phyloP scores from a whole-genome alignment of 2,888 invertebrate species.

The Pristionchus maxplancki region DNA sequence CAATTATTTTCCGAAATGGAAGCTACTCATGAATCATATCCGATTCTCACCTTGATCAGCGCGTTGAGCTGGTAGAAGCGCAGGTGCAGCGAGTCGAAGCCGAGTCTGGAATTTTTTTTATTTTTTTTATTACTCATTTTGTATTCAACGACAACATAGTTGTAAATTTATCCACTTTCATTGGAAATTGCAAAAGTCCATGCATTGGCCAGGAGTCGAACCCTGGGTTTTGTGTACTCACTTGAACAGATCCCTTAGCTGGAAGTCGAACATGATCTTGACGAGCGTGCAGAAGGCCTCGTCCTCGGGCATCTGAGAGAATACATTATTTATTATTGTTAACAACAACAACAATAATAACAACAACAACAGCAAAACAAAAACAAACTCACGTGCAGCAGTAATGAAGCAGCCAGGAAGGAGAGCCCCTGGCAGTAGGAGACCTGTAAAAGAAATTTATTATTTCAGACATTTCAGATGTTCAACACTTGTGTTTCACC shows the following conservation, averaged over 20 bases:
- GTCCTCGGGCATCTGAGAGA: slow-evolving; percentile 95
- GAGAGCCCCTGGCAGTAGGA: slow-evolving; percentile 99
- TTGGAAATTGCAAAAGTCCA: no score
- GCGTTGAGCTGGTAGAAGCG: slow-evolving; percentile 94
- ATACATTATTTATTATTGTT: neutral
- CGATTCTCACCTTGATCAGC: slow-evolving; percentile 86
- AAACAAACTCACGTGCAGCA: slow-evolving; percentile 87
- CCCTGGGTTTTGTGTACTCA: no score
- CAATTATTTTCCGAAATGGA: no score
- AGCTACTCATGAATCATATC: no score
- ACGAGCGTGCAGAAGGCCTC: slow-evolving; percentile 98
- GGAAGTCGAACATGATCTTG: slow-evolving; percentile 96
- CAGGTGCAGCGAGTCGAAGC: slow-evolving; percentile 95
- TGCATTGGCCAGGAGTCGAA: no score
- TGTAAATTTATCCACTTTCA: no score
- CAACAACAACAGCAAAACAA: no score
- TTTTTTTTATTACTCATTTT: neutral
- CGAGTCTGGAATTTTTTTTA: slow-evolving; percentile 82
- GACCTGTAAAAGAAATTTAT: slow-evolving; percentile 83
- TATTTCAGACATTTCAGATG: no score
- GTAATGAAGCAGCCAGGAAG: slow-evolving; percentile 94
- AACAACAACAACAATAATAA: no score
- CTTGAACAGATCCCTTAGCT: slow-evolving; percentile 90
- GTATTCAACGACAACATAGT: no score
- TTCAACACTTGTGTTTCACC: neutral